Evolutionary conservation across 2,888 invertebrate genomes (phyloP).

Genomic region (Steinernema carpocapsae): DNA sequence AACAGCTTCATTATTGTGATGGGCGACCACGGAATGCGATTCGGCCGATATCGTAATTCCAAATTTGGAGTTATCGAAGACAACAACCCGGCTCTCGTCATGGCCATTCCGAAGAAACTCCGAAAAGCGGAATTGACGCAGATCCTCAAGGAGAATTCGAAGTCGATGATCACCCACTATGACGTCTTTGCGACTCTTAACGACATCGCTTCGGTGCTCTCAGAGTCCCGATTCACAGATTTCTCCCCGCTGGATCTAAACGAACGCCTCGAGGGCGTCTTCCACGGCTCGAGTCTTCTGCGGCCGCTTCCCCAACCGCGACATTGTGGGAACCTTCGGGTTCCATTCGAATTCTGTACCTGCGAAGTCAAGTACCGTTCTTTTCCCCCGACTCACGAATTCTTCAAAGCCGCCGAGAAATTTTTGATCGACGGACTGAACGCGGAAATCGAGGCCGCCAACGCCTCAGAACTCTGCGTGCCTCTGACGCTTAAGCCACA

Average conservation of each 20-base stretch:
- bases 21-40: conserved; percentile 56
- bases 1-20: conserved; percentile 54
- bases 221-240: conserved; percentile 37
- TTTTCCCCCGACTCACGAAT: background rate
- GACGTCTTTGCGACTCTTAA: conserved; percentile 52
- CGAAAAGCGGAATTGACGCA: conserved; percentile 43
- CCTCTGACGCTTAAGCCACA: background rate
- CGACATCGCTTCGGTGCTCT: conserved; percentile 50
- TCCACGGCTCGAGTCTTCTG: conserved; percentile 50
- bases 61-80: conserved; percentile 48
- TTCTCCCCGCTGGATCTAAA: conserved; percentile 34
- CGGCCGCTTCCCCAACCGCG: conserved; percentile 45
- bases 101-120: conserved; percentile 49
- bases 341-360: conserved; percentile 52
- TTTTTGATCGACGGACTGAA: background rate
- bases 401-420: background rate
- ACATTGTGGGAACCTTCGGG: conserved; percentile 46
- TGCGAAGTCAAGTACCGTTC: conserved; percentile 43
- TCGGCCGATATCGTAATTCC: conserved; percentile 48
- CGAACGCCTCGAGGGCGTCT: conserved; percentile 26
- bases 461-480: conserved; percentile 6
- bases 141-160: conserved; percentile 44
- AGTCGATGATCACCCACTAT: conserved; percentile 50
- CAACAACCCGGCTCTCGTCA: conserved; percentile 51
- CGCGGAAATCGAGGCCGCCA: conserved; percentile 2